Evolutionary conservation across 2,113 vertebrate genomes (phyloP).

Genomic region (Hemichromis elongatus): DNA sequence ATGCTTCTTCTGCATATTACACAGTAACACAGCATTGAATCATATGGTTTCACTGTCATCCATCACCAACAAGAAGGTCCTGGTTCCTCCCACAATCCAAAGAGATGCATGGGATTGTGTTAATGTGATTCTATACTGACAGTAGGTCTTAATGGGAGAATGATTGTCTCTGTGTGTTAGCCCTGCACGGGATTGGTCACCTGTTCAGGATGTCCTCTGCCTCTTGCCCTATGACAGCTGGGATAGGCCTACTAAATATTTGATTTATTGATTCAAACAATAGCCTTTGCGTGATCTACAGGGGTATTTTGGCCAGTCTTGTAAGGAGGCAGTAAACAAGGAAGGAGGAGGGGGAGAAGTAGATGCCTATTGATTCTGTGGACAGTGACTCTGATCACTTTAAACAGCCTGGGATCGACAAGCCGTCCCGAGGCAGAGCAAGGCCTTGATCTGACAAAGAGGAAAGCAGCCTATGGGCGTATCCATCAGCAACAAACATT

Average conservation of each 20-base stretch:
- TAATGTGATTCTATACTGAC: not conserved
- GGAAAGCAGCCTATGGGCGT: constrained; percentile 28
- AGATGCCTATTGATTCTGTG: constrained; percentile 49
- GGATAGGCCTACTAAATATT: constrained; percentile 38
- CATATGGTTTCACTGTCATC: not conserved
- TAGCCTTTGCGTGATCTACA: constrained; percentile 37
- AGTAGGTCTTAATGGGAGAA: not conserved
- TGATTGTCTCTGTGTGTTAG: not conserved
- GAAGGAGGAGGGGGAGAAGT: not conserved
- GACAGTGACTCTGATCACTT: constrained; percentile 65
- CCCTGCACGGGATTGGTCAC: not conserved
- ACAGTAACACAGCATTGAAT: not conserved
- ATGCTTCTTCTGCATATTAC: not conserved
- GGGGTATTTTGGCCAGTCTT: constrained; percentile 43
- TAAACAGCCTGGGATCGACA: constrained; percentile 63
- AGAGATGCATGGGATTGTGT: not conserved
- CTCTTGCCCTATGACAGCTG: not conserved
- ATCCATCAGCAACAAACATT: constrained; percentile 55
- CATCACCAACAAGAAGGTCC: not conserved
- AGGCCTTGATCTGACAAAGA: constrained; percentile 19
- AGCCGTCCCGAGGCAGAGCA: constrained; percentile 14
- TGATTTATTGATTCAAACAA: constrained; percentile 53
- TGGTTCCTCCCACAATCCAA: not conserved
- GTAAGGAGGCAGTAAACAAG: constrained; percentile 4
- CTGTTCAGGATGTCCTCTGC: not conserved